Evolutionary conservation across 2,113 vertebrate genomes (phyloP).

Genomic region (Odontophorus gujanensis): DNA sequence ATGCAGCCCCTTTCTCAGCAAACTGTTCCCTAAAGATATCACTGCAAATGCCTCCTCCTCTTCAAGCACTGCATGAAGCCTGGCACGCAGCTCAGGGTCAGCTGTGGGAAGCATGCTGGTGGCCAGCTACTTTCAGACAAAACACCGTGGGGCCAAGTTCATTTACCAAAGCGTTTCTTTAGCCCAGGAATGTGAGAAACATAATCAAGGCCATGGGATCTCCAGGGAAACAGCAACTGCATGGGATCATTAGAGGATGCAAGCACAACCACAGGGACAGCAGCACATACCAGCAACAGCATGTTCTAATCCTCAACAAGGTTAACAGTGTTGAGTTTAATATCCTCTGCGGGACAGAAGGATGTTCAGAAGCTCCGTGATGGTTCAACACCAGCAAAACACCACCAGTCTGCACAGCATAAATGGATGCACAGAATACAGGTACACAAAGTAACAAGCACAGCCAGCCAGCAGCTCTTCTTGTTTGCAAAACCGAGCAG

Average conservation of each 20-base stretch:
- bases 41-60: background rate
- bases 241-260: background rate
- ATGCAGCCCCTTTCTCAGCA: background rate
- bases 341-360: background rate
- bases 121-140: background rate
- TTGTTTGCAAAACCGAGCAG: slow-evolving; percentile 3
- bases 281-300: background rate
- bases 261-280: background rate
- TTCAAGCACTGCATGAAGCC: background rate
- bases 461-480: background rate
- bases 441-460: background rate
- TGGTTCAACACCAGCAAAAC: background rate
- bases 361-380: background rate
- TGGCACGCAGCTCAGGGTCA: background rate
- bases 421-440: accelerated
- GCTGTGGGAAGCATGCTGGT: background rate
- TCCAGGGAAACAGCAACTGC: background rate
- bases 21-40: background rate
- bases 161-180: background rate
- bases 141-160: background rate
- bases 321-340: background rate
- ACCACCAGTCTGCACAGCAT: accelerated
- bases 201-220: background rate
- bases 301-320: background rate
- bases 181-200: background rate